A percentile compares a stretch with the other conserved stretches of the same genome.
These are phyloP conservation scores for Philhelius pedissequus DNA, from an alignment of 2,888 invertebrate species.

Conservation along the genomic window DNA sequence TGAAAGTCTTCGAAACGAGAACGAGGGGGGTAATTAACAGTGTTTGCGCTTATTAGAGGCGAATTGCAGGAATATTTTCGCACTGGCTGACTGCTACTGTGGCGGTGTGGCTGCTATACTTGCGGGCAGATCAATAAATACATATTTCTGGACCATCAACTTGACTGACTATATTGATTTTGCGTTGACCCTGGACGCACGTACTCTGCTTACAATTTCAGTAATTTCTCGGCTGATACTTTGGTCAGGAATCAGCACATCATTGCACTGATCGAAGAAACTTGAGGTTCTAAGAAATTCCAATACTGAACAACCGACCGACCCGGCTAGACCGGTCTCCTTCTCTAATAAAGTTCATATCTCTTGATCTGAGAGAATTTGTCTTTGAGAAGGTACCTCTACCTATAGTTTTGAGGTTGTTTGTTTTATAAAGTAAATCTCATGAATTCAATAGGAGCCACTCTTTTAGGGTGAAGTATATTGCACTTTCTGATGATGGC, in stretches of 20 bases:
- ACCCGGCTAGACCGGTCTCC: constrained; percentile 14
- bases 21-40: constrained; percentile 63
- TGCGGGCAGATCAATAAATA: constrained; percentile 63
- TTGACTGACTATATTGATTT: constrained; percentile 18
- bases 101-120: not conserved
- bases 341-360: constrained; percentile 67
- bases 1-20: too few species aligned
- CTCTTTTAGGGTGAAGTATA: constrained; percentile 64
- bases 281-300: constrained; percentile 51
- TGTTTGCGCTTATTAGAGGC: constrained; percentile 66
- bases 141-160: constrained; percentile 43
- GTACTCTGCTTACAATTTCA: constrained; percentile 40
- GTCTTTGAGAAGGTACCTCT: constrained; percentile 20
- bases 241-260: not conserved
- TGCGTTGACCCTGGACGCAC: constrained; percentile 47
- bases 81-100: constrained; percentile 14
- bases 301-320: not conserved
- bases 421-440: not conserved
- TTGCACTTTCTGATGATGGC: constrained; percentile 51
- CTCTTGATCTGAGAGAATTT: constrained; percentile 64
- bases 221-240: constrained; percentile 41
- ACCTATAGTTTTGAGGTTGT: not conserved
- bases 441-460: constrained; percentile 60
- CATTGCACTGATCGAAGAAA: not conserved
- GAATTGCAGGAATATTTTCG: constrained; percentile 62